These are phyloP conservation scores for Melolontha melolontha DNA, from an alignment of 2,888 invertebrate genomes.

Conservation along the genomic window DNA sequence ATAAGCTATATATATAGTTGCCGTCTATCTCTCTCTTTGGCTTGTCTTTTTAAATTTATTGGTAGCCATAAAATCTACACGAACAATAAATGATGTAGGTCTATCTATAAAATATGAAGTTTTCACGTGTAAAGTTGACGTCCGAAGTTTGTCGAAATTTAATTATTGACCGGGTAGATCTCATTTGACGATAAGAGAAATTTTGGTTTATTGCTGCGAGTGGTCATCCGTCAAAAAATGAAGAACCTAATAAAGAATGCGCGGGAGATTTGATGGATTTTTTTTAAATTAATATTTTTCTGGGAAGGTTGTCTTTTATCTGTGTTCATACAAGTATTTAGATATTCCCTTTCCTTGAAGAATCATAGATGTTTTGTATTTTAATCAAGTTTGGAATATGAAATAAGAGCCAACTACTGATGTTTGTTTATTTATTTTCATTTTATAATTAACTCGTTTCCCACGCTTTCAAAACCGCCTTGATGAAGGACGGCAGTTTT, in stretches of 20 bases:
- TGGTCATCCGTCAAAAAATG: constrained; percentile 26
- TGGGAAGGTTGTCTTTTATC: too few relatives aligned
- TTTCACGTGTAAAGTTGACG: constrained; percentile 4
- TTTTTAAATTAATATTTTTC: too few relatives aligned
- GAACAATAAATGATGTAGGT: background rate
- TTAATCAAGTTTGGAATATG: too few relatives aligned
- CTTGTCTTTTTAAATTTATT: constrained; percentile 10
- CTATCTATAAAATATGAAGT: constrained; percentile 7
- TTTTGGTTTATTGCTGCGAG: constrained; percentile 32
- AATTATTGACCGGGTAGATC: constrained; percentile 41
- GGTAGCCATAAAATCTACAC: constrained; percentile 6
- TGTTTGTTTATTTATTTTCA: too few relatives aligned
- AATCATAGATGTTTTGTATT: too few relatives aligned
- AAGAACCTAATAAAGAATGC: background rate
- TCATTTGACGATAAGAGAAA: constrained; percentile 42
- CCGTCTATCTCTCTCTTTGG: background rate
- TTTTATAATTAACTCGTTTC: too few relatives aligned
- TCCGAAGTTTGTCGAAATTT: constrained; percentile 38
- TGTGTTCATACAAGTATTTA: too few relatives aligned
- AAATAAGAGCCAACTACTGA: too few relatives aligned
- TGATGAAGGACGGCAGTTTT: too few relatives aligned
- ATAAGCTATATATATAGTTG: background rate
- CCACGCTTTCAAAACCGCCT: too few relatives aligned
- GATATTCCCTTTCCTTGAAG: too few relatives aligned
- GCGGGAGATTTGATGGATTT: too few relatives aligned